phyloP scores from a whole-genome alignment of 2,113 vertebrate species.

The Hippoglossus stenolepis region DNA sequence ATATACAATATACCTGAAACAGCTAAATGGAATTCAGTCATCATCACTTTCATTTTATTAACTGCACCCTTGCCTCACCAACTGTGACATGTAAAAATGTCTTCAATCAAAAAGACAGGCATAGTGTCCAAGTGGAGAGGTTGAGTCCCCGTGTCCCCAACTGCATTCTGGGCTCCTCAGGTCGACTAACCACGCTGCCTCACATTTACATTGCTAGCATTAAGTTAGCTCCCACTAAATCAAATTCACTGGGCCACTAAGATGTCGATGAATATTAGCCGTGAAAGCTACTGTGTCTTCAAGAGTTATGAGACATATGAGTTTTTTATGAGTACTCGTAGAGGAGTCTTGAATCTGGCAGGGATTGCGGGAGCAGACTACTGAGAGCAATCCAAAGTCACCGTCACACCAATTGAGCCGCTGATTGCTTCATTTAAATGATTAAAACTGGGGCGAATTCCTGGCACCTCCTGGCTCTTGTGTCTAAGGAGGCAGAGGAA shows the following conservation, averaged over 20 bases:
- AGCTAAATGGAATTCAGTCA: conserved; percentile 5
- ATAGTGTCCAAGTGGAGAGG: not conserved
- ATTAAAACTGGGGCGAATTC: conserved; percentile 62
- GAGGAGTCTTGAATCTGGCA: conserved; percentile 55
- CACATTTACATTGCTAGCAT: conserved; percentile 19
- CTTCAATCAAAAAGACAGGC: not conserved
- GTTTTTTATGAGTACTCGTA: conserved; percentile 60
- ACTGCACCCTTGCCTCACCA: not conserved
- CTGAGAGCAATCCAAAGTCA: conserved; percentile 68
- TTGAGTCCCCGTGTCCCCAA: conserved; percentile 4
- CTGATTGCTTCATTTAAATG: conserved; percentile 73
- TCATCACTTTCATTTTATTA: conserved; percentile 7
- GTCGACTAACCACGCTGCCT: conserved; percentile 1
- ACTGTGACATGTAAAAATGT: not conserved
- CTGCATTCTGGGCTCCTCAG: conserved; percentile 3
- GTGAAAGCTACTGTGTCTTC: conserved; percentile 55
- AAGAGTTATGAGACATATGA: conserved; percentile 67
- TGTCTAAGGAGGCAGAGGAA: conserved; percentile 16
- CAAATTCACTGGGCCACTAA: conserved; percentile 43
- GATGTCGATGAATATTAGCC: conserved; percentile 48
- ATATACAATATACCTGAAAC: not conserved
- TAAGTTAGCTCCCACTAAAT: conserved; percentile 47
- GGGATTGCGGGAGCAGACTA: conserved; percentile 47
- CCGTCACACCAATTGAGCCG: conserved; percentile 66
- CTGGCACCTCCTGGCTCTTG: conserved; percentile 29